Evolutionary conservation across 2,797 vertebrate species (phyloP).

Genomic region (Oryzias dopingdopingensis): DNA sequence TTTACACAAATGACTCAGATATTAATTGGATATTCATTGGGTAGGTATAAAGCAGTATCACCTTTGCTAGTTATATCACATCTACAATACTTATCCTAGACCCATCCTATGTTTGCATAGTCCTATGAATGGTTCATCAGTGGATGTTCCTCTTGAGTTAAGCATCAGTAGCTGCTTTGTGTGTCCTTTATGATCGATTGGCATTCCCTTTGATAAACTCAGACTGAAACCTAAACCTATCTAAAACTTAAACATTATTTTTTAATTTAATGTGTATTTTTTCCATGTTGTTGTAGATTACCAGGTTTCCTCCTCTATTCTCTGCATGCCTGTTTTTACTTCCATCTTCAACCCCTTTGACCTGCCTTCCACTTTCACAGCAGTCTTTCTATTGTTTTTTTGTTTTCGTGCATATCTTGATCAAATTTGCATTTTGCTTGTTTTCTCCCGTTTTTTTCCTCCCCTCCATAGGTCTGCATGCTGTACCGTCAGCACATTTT

Average conservation of each 20-base stretch:
- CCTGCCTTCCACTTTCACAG: constrained; percentile 10
- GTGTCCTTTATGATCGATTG: not conserved
- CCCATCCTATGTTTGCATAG: no score
- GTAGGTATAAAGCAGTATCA: no score
- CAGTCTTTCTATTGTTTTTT: constrained; percentile 16
- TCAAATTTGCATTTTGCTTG: constrained; percentile 13
- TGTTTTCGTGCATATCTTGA: not conserved
- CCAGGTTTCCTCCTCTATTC: constrained; percentile 6
- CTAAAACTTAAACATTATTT: not conserved
- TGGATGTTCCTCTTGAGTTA: no score
- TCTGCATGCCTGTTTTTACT: constrained; percentile 11
- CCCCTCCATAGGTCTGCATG: not conserved
- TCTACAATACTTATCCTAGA: no score
- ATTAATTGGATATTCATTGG: no score
- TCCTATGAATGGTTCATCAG: no score
- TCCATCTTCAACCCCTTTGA: constrained; percentile 3
- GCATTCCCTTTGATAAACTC: not conserved
- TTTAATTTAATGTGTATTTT: not conserved
- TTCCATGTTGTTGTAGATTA: constrained; percentile 7
- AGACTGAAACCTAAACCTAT: not conserved
- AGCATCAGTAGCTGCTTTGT: no score
- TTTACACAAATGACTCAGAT: no score
- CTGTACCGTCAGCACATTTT: not conserved
- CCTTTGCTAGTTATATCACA: no score
- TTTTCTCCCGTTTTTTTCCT: constrained; percentile 17